Conservation (phyloP, 2,797 vertebrate species). For the Bradypodion pumilum region DNA sequence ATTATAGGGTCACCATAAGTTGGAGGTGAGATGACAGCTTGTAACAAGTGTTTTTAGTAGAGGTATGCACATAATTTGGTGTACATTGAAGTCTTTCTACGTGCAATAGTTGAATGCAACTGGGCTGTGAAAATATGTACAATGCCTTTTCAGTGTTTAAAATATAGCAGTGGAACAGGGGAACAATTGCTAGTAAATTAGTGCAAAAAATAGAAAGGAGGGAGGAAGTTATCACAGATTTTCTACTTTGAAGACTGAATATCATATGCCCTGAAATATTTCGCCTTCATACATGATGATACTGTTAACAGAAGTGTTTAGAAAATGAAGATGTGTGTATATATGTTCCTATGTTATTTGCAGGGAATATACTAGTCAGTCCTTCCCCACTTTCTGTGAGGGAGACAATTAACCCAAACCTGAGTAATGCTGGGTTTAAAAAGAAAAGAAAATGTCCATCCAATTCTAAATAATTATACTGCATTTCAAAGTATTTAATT, state of each 20-base stretch:
- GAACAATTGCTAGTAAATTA: neutral
- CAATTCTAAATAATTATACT: too few species aligned
- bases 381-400: neutral
- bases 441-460: too few species aligned
- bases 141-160: neutral
- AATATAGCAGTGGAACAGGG: neutral
- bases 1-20: too few species aligned
- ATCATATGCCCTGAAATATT: neutral
- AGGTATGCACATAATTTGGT: neutral
- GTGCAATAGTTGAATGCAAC: neutral
- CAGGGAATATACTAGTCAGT: neutral
- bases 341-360: neutral
- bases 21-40: too few species aligned
- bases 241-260: neutral
- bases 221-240: neutral
- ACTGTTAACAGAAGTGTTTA: neutral
- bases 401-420: neutral
- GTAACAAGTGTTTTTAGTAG: neutral
- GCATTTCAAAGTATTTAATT: too few species aligned
- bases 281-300: neutral
- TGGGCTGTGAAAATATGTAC: neutral
- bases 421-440: too few species aligned
- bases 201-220: neutral
- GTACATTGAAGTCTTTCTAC: neutral
- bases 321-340: neutral